Evolutionary conservation across 2,797 vertebrate species (phyloP).

Genomic region (Diglossa cyanea): DNA sequence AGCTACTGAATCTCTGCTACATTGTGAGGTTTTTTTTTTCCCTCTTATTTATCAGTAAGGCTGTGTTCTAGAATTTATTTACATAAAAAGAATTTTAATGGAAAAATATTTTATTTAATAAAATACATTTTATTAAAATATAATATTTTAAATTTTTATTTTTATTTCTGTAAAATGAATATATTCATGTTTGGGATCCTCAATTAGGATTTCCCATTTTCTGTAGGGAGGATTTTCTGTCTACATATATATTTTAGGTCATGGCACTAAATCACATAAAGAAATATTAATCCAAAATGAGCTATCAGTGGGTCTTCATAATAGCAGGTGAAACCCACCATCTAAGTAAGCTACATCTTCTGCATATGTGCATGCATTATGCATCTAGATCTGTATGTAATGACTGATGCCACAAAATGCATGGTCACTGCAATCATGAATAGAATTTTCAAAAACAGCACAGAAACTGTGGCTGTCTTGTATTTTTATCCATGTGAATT

Average conservation of each 20-base stretch:
- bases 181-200: neutral
- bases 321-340: neutral
- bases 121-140: neutral
- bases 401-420: neutral
- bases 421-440: neutral
- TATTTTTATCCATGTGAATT: neutral
- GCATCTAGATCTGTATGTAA: neutral
- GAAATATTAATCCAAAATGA: neutral
- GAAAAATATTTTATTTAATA: neutral
- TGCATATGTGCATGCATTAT: neutral
- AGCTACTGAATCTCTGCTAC: neutral
- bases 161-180: neutral
- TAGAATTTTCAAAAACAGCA: neutral
- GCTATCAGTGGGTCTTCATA: neutral
- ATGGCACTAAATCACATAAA: neutral
- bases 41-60: neutral
- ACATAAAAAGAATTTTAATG: neutral
- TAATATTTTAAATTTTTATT: neutral
- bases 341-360: slow-evolving; percentile 4
- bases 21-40: neutral
- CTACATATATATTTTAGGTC: neutral
- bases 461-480: neutral
- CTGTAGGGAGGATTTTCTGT: neutral
- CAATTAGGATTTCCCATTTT: neutral
- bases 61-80: neutral